Evolutionary conservation across 2,797 vertebrate species (phyloP).

Genomic region (Danio kyathit): DNA sequence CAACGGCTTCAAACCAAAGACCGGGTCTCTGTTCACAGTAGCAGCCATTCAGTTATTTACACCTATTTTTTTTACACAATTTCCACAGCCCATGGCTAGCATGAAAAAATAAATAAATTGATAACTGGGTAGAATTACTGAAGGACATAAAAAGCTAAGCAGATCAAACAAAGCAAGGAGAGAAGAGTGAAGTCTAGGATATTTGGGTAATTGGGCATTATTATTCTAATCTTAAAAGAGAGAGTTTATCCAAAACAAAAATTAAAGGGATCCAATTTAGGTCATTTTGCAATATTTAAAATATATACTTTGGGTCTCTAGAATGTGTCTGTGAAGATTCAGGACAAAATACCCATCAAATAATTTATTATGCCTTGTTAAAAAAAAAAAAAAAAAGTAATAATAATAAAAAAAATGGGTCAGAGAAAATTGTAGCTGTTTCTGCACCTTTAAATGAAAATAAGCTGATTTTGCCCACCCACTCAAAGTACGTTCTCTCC

Average conservation of each 20-base stretch:
- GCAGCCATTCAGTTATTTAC: neutral
- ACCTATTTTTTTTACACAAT: neutral
- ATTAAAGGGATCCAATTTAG: neutral
- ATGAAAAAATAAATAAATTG: neutral
- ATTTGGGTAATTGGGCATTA: neutral
- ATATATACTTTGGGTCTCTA: no score
- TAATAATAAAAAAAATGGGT: no score
- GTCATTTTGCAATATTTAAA: no score
- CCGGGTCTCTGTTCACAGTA: neutral
- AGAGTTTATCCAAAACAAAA: neutral
- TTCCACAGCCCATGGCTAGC: neutral
- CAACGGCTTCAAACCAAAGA: neutral
- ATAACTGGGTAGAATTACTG: neutral
- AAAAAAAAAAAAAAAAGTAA: no score
- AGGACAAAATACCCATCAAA: no score
- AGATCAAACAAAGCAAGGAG: neutral
- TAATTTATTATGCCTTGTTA: no score
- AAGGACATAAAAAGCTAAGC: neutral
- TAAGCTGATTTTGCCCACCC: no score
- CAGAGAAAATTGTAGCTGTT: no score
- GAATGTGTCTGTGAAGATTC: no score
- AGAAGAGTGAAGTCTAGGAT: neutral
- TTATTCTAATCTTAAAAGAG: conserved; percentile 17
- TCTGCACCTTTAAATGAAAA: no score
- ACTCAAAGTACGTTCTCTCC: no score